Conservation (phyloP, 2,797 vertebrate species). For the Rallus crepitans region DNA sequence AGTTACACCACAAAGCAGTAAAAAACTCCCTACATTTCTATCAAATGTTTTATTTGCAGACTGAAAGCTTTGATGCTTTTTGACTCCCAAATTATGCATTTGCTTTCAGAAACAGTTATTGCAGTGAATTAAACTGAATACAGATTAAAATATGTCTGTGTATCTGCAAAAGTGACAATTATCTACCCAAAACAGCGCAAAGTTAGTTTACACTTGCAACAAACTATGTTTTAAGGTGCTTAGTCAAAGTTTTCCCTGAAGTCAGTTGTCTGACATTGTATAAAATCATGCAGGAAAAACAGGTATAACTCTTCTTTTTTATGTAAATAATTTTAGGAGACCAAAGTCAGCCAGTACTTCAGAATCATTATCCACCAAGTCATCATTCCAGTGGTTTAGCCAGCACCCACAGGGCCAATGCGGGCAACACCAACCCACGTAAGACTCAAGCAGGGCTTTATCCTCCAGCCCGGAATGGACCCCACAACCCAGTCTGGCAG, state of each 20-base stretch:
- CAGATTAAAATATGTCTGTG: neutral
- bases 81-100: neutral
- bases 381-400: neutral
- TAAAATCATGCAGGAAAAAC: slow-evolving; percentile 21
- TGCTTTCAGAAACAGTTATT: neutral
- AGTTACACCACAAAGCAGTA: neutral
- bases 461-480: neutral
- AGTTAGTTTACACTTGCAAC: neutral
- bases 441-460: neutral
- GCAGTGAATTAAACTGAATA: neutral
- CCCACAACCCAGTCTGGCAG: neutral
- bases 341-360: neutral
- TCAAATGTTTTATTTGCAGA: neutral
- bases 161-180: neutral
- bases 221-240: neutral
- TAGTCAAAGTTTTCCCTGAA: neutral
- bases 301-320: neutral
- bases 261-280: neutral
- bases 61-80: neutral
- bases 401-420: neutral
- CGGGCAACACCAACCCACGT: neutral
- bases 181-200: neutral
- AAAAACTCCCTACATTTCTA: neutral
- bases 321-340: slow-evolving; percentile 21
- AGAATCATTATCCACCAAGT: neutral